These are phyloP conservation scores for Pseudochirops corinnae DNA, from an alignment of 2,797 vertebrate genomes.

Conservation along the genomic window DNA sequence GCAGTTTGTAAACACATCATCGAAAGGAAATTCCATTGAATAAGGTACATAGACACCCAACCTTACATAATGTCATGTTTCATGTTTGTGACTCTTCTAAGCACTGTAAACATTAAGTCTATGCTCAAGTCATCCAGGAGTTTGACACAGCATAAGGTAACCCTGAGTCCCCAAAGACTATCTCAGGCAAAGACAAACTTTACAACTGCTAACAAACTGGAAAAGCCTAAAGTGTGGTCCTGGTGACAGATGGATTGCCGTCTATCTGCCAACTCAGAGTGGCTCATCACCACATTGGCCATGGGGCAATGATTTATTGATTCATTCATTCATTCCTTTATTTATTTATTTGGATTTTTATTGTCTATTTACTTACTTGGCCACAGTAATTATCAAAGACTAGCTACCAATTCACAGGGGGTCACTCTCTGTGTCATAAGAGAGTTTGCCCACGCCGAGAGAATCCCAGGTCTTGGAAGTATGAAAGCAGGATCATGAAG, in stretches of 20 bases:
- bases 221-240: neutral
- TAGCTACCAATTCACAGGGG: neutral
- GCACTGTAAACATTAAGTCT: neutral
- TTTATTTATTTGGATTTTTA: neutral
- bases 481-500: slow-evolving; percentile 25
- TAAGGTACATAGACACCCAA: neutral
- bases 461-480: neutral
- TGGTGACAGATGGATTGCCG: neutral
- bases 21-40: neutral
- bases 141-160: neutral
- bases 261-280: neutral
- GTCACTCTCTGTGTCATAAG: neutral
- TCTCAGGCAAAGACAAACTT: neutral
- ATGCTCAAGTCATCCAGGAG: neutral
- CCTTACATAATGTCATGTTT: neutral
- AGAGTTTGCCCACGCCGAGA: neutral
- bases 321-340: neutral
- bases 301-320: neutral
- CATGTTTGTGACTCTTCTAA: neutral
- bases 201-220: neutral
- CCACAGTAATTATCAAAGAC: neutral
- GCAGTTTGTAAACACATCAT: neutral
- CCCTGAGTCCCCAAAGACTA: neutral
- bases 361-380: neutral
- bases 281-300: neutral